Conservation (phyloP, 1,140 invertebrate species). For the Ips nitidus region DNA sequence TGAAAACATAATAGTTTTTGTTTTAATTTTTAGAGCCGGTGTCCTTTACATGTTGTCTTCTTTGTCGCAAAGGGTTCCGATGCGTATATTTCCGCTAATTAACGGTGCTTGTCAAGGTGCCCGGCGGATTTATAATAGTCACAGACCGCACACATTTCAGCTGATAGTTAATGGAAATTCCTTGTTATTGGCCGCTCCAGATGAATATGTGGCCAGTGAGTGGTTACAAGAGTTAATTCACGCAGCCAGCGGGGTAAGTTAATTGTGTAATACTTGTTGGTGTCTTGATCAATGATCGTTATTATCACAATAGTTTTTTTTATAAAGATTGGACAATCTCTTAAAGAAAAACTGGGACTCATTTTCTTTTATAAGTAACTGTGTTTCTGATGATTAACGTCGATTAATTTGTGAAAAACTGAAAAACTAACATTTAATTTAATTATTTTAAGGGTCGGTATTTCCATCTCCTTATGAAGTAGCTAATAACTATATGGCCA, state of each 20-base stretch:
- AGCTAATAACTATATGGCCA: no score
- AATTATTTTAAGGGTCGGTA: no score
- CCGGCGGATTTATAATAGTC: constrained; percentile 61
- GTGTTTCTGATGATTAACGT: no score
- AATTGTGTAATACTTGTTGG: background rate
- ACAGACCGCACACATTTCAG: constrained; percentile 82
- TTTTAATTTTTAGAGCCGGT: constrained; percentile 63
- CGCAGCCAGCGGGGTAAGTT: constrained; percentile 62
- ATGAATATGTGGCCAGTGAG: constrained; percentile 80
- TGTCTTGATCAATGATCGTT: background rate
- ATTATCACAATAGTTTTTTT: background rate
- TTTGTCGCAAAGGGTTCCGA: constrained; percentile 65
- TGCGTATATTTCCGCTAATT: constrained; percentile 66
- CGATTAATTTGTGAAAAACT: no score
- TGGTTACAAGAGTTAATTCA: constrained; percentile 83
- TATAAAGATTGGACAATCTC: no score
- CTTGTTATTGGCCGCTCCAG: constrained; percentile 79
- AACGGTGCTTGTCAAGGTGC: constrained; percentile 74
- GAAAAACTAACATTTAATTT: no score
- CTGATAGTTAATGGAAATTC: constrained; percentile 68
- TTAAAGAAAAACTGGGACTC: no score
- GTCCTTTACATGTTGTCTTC: constrained; percentile 78
- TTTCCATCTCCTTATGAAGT: no score
- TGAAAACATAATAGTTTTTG: no score
- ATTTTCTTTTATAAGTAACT: no score